Base-by-base conservation (phyloP, 2,888 invertebrate genomes). In the Cheilosia impressa region DNA sequence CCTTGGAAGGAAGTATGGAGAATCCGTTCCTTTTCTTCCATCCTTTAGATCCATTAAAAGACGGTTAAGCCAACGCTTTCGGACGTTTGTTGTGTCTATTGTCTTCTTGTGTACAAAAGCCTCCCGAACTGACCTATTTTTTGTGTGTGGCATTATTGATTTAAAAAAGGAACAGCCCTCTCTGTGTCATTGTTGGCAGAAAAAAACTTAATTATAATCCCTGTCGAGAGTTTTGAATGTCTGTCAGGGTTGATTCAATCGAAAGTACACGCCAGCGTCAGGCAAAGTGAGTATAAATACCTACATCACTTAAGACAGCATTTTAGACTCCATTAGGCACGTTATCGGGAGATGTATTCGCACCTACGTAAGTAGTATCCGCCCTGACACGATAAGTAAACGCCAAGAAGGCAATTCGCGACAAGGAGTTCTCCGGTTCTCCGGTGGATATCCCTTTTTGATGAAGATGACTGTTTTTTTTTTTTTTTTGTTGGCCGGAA, bases 161-260 rank as follows among this genome's bases (percentile, higher is more conserved):
- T 47, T 47, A 52, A 58, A 73, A 58, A 52, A 27, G 34, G 19
- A 24, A 15, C 41, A 27, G n/a, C 19, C 31, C 15, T 31, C 66
- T 15, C 5, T 27, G 52, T 10, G 43, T 71, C 53, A 17, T 52
- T 45, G 53, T 47, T 17, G 43, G 10, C 10, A 10, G 4, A 13
- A 34, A 31, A 58, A 78, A 78, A 73, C 73, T 65, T 79, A 84
- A 84, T 84, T 84, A 73, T 69, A 78, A 79, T 84, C 73, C 57
- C 63, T 79, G 68, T 84, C 73, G 68, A 52, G 78, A 73, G 73
- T 73, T 78, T 75, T 57, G 66, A 78, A 66, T 52, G 62, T 78
- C 62, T 78, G 78, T 78, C 78, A 83, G 69, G 63, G 73, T 65
- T 73, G 68, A 78, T 84, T 78, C 57, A 41, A 43, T 62, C 17